Conservation (phyloP, 2,888 invertebrate species). For the Ochlodes sylvanus region DNA sequence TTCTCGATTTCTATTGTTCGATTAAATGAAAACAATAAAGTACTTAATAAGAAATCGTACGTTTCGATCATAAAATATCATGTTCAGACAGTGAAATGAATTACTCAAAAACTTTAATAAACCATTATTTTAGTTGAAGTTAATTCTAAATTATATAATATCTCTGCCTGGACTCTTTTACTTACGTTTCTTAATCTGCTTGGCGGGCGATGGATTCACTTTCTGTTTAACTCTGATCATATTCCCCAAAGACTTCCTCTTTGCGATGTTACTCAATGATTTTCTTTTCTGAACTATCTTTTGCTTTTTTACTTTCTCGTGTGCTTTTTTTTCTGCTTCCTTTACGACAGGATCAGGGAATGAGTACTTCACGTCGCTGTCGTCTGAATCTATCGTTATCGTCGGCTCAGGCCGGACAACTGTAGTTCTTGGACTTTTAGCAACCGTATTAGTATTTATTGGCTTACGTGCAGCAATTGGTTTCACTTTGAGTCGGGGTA, state of each 20-base stretch:
- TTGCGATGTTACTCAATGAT: constrained; percentile 66
- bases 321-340: constrained; percentile 33
- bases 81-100: too few species aligned
- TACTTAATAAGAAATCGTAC: too few species aligned
- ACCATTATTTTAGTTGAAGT: too few species aligned
- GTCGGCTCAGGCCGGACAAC: constrained; percentile 50
- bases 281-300: constrained; percentile 64
- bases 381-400: constrained; percentile 72
- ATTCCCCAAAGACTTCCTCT: constrained; percentile 69
- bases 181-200: constrained; percentile 72
- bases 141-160: too few species aligned
- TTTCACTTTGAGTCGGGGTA: constrained; percentile 68
- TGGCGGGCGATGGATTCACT: constrained; percentile 53
- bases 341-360: constrained; percentile 60
- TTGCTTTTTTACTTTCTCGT: constrained; percentile 55
- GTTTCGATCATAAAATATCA: too few species aligned
- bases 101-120: too few species aligned
- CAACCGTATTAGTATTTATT: constrained; percentile 38
- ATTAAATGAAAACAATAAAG: too few species aligned
- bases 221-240: constrained; percentile 54
- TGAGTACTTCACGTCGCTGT: constrained; percentile 77
- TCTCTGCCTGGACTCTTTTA: constrained; percentile 40
- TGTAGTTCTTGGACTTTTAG: constrained; percentile 52
- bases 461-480: constrained; percentile 56
- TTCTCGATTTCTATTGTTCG: too few species aligned